phyloP scores from a whole-genome alignment of 2,888 invertebrate species.

The Schrankia costaestrigalis region DNA sequence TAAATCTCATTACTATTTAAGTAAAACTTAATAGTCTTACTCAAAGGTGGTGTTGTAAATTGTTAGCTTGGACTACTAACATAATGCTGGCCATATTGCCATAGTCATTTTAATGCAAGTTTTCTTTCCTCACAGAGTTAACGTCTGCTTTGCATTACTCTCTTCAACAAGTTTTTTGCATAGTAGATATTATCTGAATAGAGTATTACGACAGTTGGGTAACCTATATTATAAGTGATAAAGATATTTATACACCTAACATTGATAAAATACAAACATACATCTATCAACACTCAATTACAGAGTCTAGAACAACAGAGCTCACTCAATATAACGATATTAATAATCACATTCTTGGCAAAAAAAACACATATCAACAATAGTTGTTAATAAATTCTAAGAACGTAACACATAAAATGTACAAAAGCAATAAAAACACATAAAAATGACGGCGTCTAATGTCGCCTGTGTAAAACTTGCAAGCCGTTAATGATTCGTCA shows the following conservation, averaged over 20 bases:
- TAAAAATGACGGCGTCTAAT: slow-evolving; percentile 16
- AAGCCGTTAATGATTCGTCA: slow-evolving; percentile 47
- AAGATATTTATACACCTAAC: slow-evolving; percentile 2
- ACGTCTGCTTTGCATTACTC: too few relatives aligned
- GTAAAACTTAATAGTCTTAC: too few relatives aligned
- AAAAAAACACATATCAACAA: slow-evolving; percentile 28
- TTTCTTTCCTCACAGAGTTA: too few relatives aligned
- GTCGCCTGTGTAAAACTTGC: slow-evolving; percentile 18
- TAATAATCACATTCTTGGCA: slow-evolving; percentile 37
- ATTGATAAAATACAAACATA: slow-evolving; percentile 18
- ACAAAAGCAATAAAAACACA: slow-evolving; percentile 19
- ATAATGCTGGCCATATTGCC: too few relatives aligned
- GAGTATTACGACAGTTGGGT: too few relatives aligned
- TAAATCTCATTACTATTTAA: too few relatives aligned
- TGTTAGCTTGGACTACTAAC: too few relatives aligned
- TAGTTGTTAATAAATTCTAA: slow-evolving; percentile 28
- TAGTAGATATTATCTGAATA: too few relatives aligned
- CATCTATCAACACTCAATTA: slow-evolving; percentile 23
- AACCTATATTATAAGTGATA: background rate
- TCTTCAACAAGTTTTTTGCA: too few relatives aligned
- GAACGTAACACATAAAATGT: slow-evolving; percentile 24
- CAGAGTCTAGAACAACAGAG: slow-evolving; percentile 17
- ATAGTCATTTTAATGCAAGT: too few relatives aligned
- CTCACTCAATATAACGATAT: slow-evolving; percentile 27
- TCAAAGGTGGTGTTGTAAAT: too few relatives aligned